Conservation (phyloP, 2,888 invertebrate genomes). For the Chrysotoxum bicinctum region DNA sequence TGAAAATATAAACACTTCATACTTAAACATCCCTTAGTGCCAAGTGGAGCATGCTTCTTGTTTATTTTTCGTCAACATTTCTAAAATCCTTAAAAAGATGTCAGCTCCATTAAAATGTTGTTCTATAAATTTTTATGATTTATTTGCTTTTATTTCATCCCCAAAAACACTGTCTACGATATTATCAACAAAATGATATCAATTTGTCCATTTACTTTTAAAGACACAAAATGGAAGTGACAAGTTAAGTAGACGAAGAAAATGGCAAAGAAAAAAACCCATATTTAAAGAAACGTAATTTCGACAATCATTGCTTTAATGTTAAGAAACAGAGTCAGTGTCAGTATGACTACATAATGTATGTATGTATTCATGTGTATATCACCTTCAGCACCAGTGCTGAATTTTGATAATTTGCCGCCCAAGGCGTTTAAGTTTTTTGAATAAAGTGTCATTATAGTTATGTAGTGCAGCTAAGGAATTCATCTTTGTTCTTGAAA, state of each 20-base stretch:
- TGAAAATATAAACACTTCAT: background rate
- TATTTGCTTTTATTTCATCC: background rate
- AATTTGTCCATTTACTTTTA: background rate
- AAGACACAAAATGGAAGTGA: background rate
- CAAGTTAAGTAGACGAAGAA: background rate
- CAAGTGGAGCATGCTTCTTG: background rate
- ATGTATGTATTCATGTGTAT: too few relatives aligned
- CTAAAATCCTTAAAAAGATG: constrained; percentile 6
- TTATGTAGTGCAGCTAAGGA: too few relatives aligned
- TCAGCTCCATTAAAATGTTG: background rate
- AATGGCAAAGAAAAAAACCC: background rate
- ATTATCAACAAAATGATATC: background rate
- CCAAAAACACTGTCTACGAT: background rate
- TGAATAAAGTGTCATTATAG: background rate
- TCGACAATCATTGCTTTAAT: background rate
- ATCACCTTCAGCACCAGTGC: background rate
- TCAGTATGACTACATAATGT: too few relatives aligned
- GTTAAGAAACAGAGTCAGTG: background rate
- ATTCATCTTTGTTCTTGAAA: too few relatives aligned
- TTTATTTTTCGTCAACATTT: background rate
- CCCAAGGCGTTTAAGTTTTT: background rate
- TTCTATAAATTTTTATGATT: background rate
- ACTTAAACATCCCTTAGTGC: background rate
- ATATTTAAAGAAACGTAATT: background rate
- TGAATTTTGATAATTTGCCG: background rate